Evolutionary conservation across 2,113 vertebrate genomes (phyloP).

Genomic region (Rhea americana): DNA sequence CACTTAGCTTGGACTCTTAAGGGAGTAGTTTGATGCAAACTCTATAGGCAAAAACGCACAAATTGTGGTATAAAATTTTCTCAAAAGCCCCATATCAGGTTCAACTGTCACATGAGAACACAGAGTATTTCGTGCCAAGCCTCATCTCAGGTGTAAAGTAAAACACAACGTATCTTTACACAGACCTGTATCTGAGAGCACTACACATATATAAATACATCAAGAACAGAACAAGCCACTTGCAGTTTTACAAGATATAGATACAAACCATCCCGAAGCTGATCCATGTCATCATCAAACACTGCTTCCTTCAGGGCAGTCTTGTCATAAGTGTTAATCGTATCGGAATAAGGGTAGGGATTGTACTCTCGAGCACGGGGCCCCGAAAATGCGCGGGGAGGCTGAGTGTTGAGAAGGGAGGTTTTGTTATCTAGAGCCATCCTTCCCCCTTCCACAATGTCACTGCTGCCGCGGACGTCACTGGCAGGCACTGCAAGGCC

Average conservation of each 20-base stretch:
- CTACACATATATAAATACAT: fast-evolving
- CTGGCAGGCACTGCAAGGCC: constrained; percentile 74
- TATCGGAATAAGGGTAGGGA: constrained; percentile 90
- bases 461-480: constrained; percentile 75
- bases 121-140: not conserved
- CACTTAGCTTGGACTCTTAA: not conserved
- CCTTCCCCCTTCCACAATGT: constrained; percentile 86
- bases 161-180: not conserved
- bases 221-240: not conserved
- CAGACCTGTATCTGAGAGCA: not conserved
- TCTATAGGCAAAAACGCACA: not conserved
- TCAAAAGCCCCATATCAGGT: not conserved
- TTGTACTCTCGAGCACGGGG: constrained; percentile 89
- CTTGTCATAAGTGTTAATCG: constrained; percentile 92
- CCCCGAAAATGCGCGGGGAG: constrained; percentile 89
- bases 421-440: constrained; percentile 98
- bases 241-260: not conserved
- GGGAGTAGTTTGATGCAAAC: not conserved
- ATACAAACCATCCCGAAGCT: constrained; percentile 91
- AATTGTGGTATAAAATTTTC: not conserved
- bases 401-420: constrained; percentile 94
- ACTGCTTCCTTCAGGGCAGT: constrained; percentile 96
- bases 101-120: not conserved
- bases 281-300: constrained; percentile 97
- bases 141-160: not conserved